phyloP scores from a whole-genome alignment of 2,888 invertebrate genomes.

The Isoperla grammatica region DNA sequence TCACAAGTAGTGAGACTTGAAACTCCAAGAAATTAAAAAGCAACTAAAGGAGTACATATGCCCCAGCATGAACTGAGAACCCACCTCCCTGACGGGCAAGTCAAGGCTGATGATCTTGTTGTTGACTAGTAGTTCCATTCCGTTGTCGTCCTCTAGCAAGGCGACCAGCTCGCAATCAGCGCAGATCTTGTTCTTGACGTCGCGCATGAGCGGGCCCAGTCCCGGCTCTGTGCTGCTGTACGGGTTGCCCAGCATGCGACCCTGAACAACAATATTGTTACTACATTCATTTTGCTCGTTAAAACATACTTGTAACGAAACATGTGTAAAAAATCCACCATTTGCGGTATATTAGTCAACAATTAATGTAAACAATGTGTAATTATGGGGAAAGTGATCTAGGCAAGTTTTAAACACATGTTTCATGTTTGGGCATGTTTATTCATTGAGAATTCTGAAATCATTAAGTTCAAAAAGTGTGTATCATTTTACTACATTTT shows the following conservation, averaged over 20 bases:
- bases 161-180: constrained; percentile 98
- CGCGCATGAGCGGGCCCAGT: constrained; percentile 94
- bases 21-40: neutral
- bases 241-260: constrained; percentile 96
- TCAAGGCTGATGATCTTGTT: constrained; percentile 98
- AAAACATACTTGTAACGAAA: no score
- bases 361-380: no score
- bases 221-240: constrained; percentile 92
- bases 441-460: no score
- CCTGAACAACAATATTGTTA: constrained; percentile 52
- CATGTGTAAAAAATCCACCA: no score
- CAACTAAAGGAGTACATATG: neutral
- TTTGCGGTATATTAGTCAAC: no score
- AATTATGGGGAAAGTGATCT: no score
- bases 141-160: constrained; percentile 94
- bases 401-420: no score
- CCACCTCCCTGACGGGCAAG: constrained; percentile 87
- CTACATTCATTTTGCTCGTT: no score
- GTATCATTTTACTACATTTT: no score
- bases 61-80: constrained; percentile 1
- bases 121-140: constrained; percentile 95
- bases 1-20: no score
- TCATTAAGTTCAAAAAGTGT: no score
- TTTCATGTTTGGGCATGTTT: no score
- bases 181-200: constrained; percentile 98